Percentiles rank a stretch among this genome's conserved stretches.
Conservation (phyloP, 2,113 vertebrate genomes). For the Pseudorasbora parva region DNA sequence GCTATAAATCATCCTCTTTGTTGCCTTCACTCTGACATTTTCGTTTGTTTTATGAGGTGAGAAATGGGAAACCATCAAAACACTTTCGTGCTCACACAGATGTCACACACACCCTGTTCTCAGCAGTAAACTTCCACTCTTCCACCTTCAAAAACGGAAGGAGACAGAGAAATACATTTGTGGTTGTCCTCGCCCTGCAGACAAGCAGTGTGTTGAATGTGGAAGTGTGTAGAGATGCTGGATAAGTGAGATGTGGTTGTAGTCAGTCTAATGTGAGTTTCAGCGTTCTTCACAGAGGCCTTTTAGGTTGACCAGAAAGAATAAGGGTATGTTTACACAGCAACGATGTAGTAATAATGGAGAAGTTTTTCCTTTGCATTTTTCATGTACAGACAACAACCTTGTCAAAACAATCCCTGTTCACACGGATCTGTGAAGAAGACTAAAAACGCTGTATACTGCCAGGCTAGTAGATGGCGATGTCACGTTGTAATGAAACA, state of each 20-base stretch:
- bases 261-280: background rate
- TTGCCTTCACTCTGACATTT: constrained; percentile 17
- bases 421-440: too few relatives aligned
- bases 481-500: too few relatives aligned
- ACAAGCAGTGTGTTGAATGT: constrained; percentile 4
- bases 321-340: background rate
- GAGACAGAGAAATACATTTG: background rate
- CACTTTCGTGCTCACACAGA: background rate
- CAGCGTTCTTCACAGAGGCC: background rate
- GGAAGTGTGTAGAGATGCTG: background rate
- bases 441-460: too few relatives aligned
- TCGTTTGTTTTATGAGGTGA: constrained; percentile 36
- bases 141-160: constrained; percentile 23
- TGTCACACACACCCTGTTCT: background rate
- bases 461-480: too few relatives aligned
- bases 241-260: background rate
- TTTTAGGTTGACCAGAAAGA: background rate
- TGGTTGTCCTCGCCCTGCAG: background rate
- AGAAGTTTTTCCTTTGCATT: too few relatives aligned
- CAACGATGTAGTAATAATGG: too few relatives aligned
- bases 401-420: too few relatives aligned
- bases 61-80: constrained; percentile 41
- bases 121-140: constrained; percentile 16
- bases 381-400: too few relatives aligned
- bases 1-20: constrained; percentile 39